A percentile compares a stretch with the other conserved stretches of the same genome.
phyloP scores from a whole-genome alignment of 2,113 vertebrate genomes.

The Sclerurus mexicanus region DNA sequence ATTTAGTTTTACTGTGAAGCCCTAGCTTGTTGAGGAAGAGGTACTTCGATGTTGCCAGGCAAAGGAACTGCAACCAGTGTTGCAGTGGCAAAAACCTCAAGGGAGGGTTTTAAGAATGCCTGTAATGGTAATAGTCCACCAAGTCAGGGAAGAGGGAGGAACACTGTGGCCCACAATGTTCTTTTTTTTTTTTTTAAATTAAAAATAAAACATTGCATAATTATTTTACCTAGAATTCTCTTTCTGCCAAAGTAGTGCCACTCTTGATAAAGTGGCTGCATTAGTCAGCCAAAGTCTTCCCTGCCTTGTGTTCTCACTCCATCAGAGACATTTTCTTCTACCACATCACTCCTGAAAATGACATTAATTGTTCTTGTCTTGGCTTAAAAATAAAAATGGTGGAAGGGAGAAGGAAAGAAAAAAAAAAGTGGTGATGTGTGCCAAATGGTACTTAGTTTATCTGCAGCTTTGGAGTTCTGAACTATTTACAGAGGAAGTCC shows the following conservation, averaged over 20 bases:
- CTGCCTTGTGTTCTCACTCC: neutral
- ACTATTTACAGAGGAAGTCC: neutral
- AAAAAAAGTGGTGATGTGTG: neutral
- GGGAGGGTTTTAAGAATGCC: neutral
- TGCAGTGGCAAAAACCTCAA: neutral
- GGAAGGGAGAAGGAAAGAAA: neutral
- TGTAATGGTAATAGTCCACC: neutral
- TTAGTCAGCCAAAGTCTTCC: neutral
- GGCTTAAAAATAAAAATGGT: neutral
- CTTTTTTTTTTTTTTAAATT: neutral
- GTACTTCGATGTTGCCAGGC: neutral
- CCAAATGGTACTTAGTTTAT: neutral
- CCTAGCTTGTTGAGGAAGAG: neutral
- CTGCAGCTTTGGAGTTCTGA: neutral
- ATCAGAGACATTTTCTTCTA: neutral
- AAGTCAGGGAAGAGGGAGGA: neutral
- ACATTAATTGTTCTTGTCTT: slow-evolving; percentile 5
- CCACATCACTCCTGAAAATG: neutral
- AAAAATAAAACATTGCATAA: neutral
- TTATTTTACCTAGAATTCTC: slow-evolving; percentile 8
- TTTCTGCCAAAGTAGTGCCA: neutral
- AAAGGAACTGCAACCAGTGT: neutral
- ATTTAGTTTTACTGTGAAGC: neutral
- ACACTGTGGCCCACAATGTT: neutral
- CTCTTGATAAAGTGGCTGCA: neutral